A percentile compares a stretch with the other conserved stretches of the same genome.
Conservation (phyloP, 2,888 invertebrate genomes). For the Drosophila imparisetae region DNA sequence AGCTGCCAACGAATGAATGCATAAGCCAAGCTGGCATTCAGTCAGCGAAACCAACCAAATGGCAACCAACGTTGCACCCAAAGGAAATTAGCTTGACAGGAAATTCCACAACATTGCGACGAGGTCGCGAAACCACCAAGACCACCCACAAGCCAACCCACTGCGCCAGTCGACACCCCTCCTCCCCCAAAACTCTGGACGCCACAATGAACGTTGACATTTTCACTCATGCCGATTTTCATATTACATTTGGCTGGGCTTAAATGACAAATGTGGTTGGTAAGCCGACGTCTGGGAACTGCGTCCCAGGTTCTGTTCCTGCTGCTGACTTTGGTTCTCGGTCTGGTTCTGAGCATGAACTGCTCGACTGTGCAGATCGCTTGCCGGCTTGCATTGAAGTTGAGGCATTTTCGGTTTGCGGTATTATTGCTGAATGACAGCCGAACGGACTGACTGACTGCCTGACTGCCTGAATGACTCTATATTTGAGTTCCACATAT, state of each 20-base stretch:
- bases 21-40: slow-evolving; percentile 38
- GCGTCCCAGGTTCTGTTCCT: neutral
- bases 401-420: slow-evolving; percentile 70
- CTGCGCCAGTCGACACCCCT: slow-evolving; percentile 1
- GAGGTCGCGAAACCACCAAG: slow-evolving; percentile 48
- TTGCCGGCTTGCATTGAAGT: slow-evolving; percentile 54
- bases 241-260: slow-evolving; percentile 77
- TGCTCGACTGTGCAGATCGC: slow-evolving; percentile 37
- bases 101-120: slow-evolving; percentile 75
- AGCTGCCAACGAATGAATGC: slow-evolving; percentile 57
- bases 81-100: slow-evolving; percentile 82
- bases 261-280: slow-evolving; percentile 78
- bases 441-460: slow-evolving; percentile 42
- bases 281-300: slow-evolving; percentile 68
- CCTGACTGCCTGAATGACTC: slow-evolving; percentile 46
- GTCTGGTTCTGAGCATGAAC: slow-evolving; percentile 5
- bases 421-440: slow-evolving; percentile 70
- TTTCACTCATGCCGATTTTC: slow-evolving; percentile 75
- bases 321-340: neutral
- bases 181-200: slow-evolving; percentile 24
- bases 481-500: slow-evolving; percentile 31
- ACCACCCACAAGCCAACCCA: slow-evolving; percentile 20
- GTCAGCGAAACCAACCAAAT: slow-evolving; percentile 42
- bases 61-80: slow-evolving; percentile 67
- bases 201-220: slow-evolving; percentile 70